Base-by-base conservation (phyloP, 2,113 vertebrate species). In the Aegotheles bennettii region DNA sequence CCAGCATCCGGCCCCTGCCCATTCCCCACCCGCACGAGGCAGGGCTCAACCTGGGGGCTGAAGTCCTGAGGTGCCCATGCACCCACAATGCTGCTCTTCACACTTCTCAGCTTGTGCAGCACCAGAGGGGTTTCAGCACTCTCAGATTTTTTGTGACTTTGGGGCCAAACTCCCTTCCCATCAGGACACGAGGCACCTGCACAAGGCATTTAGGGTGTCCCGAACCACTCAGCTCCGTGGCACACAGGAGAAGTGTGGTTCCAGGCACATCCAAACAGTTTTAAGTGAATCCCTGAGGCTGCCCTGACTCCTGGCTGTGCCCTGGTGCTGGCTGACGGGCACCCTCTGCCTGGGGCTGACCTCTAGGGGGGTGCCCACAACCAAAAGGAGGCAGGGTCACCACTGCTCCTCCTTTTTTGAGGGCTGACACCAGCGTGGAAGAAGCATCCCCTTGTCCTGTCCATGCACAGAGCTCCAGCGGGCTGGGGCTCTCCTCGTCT, bases 321-420 rank as follows among this genome's bases (percentile, higher is more conserved):
- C 12, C 4, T 0, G 0, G 36, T 0, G 0, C 45, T 74, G 68
- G 15, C 9, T 36, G 53, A 33, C 2, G 2, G 24, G 3, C 57
- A 16, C 16, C 42, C 24, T 28, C 56, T 9, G 1, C 14, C 45
- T 6, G 3, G 50, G 48, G 19, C 45, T 10, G 11, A 8, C 31
- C 56, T 40, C 2, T 1, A 48, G 7, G 65, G 26, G 14, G 8
- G 4, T n/a, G 5, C 7, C 20, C 28, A 29, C 18, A 15, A 10
- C 35, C 3, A 1, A 57, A 90, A 42, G 1, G 31, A 13, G 24
- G 9, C 0, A 4, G 28, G 6, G 9, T 40, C 59, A 51, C 20
- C 50, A 63, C 11, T 0, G 1, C 40, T 56, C 10, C 75, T 12
- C 11, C 13, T 50, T 38, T 88, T 28, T 8, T 21, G 43, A 13